These are phyloP conservation scores for Bombylius major DNA, from an alignment of 2,888 invertebrate species.

Conservation along the genomic window DNA sequence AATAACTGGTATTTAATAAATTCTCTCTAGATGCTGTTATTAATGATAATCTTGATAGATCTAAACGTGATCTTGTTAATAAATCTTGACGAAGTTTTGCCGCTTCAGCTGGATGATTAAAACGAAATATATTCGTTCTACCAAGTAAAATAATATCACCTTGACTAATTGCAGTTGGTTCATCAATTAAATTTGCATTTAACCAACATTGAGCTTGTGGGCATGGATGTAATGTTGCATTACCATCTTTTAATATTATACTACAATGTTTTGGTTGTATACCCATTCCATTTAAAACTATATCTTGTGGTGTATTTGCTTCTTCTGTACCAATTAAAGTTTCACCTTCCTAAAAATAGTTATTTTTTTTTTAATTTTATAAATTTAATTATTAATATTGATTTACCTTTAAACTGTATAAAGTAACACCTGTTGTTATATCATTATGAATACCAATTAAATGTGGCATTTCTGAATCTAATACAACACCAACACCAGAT, in stretches of 20 bases:
- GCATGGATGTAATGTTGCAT: slow-evolving; percentile 60
- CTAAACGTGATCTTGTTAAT: slow-evolving; percentile 50
- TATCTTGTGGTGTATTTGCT: slow-evolving; percentile 51
- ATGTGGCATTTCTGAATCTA: slow-evolving; percentile 86
- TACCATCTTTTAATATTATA: slow-evolving; percentile 55
- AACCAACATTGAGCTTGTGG: slow-evolving; percentile 69
- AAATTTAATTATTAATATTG: background rate
- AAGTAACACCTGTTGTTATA: slow-evolving; percentile 78
- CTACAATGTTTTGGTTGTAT: slow-evolving; percentile 69
- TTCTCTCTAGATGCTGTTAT: slow-evolving; percentile 61
- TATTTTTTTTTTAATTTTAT: background rate
- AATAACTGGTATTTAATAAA: slow-evolving; percentile 40
- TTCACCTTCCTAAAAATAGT: slow-evolving; percentile 55
- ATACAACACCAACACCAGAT: slow-evolving; percentile 75
- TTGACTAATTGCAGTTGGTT: slow-evolving; percentile 66
- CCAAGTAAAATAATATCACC: slow-evolving; percentile 68
- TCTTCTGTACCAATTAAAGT: slow-evolving; percentile 75
- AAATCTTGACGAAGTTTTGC: slow-evolving; percentile 64
- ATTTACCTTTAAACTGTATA: slow-evolving; percentile 71
- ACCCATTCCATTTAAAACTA: slow-evolving; percentile 61
- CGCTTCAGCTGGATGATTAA: slow-evolving; percentile 81
- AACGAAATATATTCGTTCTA: slow-evolving; percentile 70
- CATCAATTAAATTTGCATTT: slow-evolving; percentile 65
- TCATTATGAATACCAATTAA: slow-evolving; percentile 87
- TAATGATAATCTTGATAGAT: slow-evolving; percentile 68